These are phyloP conservation scores for Dufourea novaeangliae DNA, from an alignment of 1,140 invertebrate genomes.

Conservation along the genomic window DNA sequence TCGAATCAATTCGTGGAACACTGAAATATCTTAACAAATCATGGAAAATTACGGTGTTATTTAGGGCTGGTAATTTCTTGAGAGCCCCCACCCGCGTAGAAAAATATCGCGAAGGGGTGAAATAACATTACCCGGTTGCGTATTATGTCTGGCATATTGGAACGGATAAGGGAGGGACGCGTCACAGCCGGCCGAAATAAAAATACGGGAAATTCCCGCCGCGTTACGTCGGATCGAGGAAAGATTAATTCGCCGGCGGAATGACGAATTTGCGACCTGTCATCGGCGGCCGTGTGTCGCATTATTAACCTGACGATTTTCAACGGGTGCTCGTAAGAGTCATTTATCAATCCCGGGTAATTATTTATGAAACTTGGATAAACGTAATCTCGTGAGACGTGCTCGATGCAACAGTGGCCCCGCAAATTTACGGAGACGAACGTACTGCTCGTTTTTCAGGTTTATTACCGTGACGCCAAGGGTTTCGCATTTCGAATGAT, in stretches of 20 bases:
- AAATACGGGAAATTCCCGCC: slow-evolving; percentile 25
- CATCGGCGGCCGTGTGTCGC: slow-evolving; percentile 30
- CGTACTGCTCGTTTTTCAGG: slow-evolving; percentile 3
- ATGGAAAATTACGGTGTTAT: too few species aligned
- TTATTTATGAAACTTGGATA: slow-evolving; percentile 35
- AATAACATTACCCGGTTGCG: slow-evolving; percentile 38
- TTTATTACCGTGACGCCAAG: not conserved
- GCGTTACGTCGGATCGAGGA: slow-evolving; percentile 17
- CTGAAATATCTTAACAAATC: too few species aligned
- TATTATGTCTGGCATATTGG: slow-evolving; percentile 48
- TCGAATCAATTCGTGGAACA: too few species aligned
- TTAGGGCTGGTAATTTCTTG: not conserved
- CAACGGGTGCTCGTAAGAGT: slow-evolving; percentile 5
- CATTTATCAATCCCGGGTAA: slow-evolving; percentile 36
- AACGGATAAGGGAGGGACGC: slow-evolving; percentile 38
- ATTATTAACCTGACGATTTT: slow-evolving; percentile 39
- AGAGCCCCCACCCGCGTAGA: not conserved
- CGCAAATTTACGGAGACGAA: slow-evolving; percentile 15
- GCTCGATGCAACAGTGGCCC: not conserved
- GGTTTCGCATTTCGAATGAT: not conserved
- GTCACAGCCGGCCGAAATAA: slow-evolving; percentile 16
- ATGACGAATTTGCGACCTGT: slow-evolving; percentile 42
- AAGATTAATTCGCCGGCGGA: slow-evolving; percentile 40
- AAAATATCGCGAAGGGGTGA: slow-evolving; percentile 33
- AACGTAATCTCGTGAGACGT: slow-evolving; percentile 25